Percentiles rank a stretch among this genome's conserved stretches.
phyloP scores from a whole-genome alignment of 2,888 invertebrate genomes.

The Brenthis ino region DNA sequence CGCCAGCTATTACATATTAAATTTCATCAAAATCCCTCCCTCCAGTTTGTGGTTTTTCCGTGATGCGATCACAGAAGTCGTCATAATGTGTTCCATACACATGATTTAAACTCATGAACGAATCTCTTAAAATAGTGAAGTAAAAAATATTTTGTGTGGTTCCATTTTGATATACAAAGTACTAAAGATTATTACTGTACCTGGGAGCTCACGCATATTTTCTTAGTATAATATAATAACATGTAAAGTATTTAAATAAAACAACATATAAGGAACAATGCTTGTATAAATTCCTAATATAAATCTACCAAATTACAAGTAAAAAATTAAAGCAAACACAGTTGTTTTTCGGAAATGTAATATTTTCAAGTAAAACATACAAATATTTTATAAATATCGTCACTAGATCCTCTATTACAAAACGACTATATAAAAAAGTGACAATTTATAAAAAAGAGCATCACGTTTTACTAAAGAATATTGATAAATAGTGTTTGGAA shows the following conservation, averaged over 20 bases:
- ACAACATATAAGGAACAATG: slow-evolving; percentile 20
- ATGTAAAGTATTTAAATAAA: slow-evolving; percentile 11
- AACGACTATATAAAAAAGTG: neutral
- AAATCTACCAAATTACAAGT: slow-evolving; percentile 17
- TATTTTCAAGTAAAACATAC: neutral
- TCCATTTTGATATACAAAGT: too few relatives aligned
- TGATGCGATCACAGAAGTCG: too few relatives aligned
- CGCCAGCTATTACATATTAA: too few relatives aligned
- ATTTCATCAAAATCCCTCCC: too few relatives aligned
- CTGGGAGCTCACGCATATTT: too few relatives aligned
- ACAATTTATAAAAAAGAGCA: neutral
- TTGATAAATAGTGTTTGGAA: neutral
- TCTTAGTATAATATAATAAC: neutral
- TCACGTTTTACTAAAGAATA: neutral
- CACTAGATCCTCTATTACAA: neutral
- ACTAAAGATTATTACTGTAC: too few relatives aligned
- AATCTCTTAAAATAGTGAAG: too few relatives aligned
- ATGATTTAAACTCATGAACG: too few relatives aligned
- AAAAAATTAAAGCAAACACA: slow-evolving; percentile 21
- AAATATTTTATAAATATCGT: slow-evolving; percentile 4
- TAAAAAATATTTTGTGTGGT: too few relatives aligned
- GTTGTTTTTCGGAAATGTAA: slow-evolving; percentile 3
- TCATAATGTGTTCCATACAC: too few relatives aligned
- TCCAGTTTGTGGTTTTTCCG: too few relatives aligned
- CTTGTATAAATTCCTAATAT: slow-evolving; percentile 23